Evolutionary conservation across 1,140 invertebrate species (phyloP), one percentile per base, ranked within the genome.

Genomic region (Drosophila arawakana): DNA sequence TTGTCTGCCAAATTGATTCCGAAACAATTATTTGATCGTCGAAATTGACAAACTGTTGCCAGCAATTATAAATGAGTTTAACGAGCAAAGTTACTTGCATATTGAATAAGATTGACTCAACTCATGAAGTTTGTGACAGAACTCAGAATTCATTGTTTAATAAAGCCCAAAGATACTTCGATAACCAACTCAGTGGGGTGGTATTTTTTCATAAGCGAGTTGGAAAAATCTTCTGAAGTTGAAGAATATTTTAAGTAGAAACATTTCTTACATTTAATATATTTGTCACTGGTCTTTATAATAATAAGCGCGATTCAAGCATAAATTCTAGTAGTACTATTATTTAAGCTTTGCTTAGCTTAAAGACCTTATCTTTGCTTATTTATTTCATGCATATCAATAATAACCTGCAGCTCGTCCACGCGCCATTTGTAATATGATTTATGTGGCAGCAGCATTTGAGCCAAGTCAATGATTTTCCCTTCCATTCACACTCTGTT

Each of bases 341-440:
- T 10, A 47, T 21, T 18, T 21, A 47, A 18, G 15, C 15, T 7
- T 49, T 39, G 25, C 11, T 9, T n/a, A n/a, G 70, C 70, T 85
- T 85, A 65, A 85, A 72, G 74, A 65, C 77, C 39, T 67, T 58
- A 52, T 52, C 60, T 81, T 65, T 73, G 69, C 63, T 71, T 77
- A 76, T 82, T 76, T 80, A 73, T 71, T 72, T 44, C 47, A 58
- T 66, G 69, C 69, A 69, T 72, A 72, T 66, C 47, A 49, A 67
- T 62, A 65, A 65, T 66, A 72, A 76, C 61, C 73, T 60, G 59
- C 68, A 65, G 57, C 54, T 50, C 55, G n/a, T 54, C 62, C 69
- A 76, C 73, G 60, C 65, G 70, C 57, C 70, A 77, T 58, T 70
- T 62, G 80, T 78, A 88, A 84, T 89, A 90, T 89, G 84, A 88